Conservation (phyloP, 2,113 vertebrate genomes). For the Egretta garzetta region DNA sequence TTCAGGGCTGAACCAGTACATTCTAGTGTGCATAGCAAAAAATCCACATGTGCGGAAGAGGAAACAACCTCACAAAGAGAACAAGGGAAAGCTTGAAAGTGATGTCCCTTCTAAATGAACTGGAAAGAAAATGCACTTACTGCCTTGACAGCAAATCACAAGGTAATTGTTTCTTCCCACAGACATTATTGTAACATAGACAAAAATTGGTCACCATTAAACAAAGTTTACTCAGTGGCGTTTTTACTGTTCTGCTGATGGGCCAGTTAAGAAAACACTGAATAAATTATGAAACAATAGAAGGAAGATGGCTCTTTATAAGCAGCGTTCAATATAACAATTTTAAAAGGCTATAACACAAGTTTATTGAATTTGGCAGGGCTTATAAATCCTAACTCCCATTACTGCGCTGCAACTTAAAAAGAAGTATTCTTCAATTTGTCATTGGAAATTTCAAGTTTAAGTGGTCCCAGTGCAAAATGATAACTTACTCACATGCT, state of each 20-base stretch:
- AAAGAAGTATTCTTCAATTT: slow-evolving; percentile 17
- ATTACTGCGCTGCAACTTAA: slow-evolving; percentile 7
- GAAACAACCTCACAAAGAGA: background rate
- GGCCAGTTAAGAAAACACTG: slow-evolving; percentile 57
- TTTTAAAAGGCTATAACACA: slow-evolving; percentile 62
- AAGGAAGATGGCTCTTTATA: slow-evolving; percentile 21
- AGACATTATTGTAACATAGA: slow-evolving; percentile 56
- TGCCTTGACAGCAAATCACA: slow-evolving; percentile 21
- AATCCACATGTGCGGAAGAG: background rate
- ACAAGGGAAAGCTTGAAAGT: slow-evolving; percentile 2
- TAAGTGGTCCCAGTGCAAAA: slow-evolving; percentile 22
- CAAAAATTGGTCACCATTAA: slow-evolving; percentile 63
- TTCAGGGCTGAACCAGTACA: background rate
- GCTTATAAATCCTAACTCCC: slow-evolving; percentile 57
- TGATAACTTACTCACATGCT: background rate
- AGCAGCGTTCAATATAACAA: slow-evolving; percentile 47
- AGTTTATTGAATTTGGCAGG: slow-evolving; percentile 66
- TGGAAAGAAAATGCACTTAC: slow-evolving; percentile 49
- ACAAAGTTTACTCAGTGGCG: slow-evolving; percentile 62
- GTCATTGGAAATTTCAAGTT: slow-evolving; percentile 24
- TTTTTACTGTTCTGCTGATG: slow-evolving; percentile 61
- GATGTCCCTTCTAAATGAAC: slow-evolving; percentile 35
- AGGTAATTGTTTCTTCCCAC: slow-evolving; percentile 57
- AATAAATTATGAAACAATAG: slow-evolving; percentile 69
- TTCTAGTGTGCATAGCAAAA: background rate